Conservation (phyloP, 2,888 invertebrate genomes). For the Rhagonycha fulva region DNA sequence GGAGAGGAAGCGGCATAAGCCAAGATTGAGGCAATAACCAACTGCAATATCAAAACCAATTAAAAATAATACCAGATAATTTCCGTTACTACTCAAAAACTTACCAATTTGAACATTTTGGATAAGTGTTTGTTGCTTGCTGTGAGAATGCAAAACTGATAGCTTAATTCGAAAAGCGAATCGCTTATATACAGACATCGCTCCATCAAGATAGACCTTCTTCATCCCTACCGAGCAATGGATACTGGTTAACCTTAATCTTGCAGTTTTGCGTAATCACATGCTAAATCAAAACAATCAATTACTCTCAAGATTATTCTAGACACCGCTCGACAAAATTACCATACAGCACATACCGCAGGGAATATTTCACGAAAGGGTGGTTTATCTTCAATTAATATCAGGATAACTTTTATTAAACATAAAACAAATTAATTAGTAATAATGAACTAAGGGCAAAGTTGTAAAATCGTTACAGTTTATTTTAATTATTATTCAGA, state of each 20-base stretch:
- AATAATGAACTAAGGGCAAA: neutral
- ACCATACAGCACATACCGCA: neutral
- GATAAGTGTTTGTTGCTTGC: slow-evolving; percentile 8
- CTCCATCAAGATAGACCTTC: slow-evolving; percentile 1
- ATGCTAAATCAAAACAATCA: slow-evolving; percentile 5
- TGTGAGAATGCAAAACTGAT: slow-evolving; percentile 13
- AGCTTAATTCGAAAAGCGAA: neutral
- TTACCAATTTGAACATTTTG: slow-evolving; percentile 46
- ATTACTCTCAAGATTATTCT: neutral
- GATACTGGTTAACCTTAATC: slow-evolving; percentile 24
- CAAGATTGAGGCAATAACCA: slow-evolving; percentile 58
- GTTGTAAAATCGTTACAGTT: neutral
- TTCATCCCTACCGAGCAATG: slow-evolving; percentile 17
- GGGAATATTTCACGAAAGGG: neutral
- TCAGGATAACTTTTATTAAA: neutral
- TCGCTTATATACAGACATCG: slow-evolving; percentile 17
- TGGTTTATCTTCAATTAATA: neutral
- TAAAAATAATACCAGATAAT: neutral
- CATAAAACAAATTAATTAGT: neutral
- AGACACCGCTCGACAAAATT: neutral
- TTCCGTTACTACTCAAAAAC: slow-evolving; percentile 14
- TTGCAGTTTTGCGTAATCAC: slow-evolving; percentile 1
- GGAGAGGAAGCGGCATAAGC: slow-evolving; percentile 53
- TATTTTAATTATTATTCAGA: neutral
- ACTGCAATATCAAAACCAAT: slow-evolving; percentile 47